Evolutionary conservation across 2,797 vertebrate species (phyloP).

Genomic region (Ambastaia sidthimunki): DNA sequence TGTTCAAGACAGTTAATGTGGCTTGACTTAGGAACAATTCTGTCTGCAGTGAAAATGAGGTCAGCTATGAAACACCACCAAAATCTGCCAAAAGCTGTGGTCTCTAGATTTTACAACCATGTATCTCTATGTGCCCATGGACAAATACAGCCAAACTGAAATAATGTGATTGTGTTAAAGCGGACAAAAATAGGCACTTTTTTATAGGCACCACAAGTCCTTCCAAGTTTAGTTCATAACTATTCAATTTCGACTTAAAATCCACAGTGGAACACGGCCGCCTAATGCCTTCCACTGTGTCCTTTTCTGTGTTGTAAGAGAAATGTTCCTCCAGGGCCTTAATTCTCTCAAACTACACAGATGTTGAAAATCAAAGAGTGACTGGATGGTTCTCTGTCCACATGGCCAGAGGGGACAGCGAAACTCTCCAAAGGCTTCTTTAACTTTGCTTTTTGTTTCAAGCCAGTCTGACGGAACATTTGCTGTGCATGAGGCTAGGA

Average conservation of each 20-base stretch:
- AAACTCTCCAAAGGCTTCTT: conserved; percentile 31
- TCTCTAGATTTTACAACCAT: neutral
- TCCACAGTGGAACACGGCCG: conserved; percentile 31
- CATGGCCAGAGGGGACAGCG: conserved; percentile 46
- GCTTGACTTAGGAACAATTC: neutral
- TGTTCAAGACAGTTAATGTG: neutral
- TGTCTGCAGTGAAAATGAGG: neutral
- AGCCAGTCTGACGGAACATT: conserved; percentile 41
- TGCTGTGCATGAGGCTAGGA: conserved; percentile 20
- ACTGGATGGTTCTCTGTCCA: conserved; percentile 35
- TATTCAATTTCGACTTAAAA: conserved; percentile 24
- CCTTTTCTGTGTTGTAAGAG: neutral
- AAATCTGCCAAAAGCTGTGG: neutral
- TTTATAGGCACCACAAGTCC: conserved; percentile 7
- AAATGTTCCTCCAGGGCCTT: conserved; percentile 55
- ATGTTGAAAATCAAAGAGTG: conserved; percentile 35
- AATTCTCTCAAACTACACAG: conserved; percentile 37
- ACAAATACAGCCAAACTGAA: neutral
- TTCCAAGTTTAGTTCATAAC: conserved; percentile 1
- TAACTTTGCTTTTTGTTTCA: conserved; percentile 40
- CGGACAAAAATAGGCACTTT: neutral
- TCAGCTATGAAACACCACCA: neutral
- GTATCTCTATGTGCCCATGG: too few relatives aligned
- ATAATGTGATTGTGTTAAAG: neutral
- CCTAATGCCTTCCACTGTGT: conserved; percentile 29